Evolutionary conservation across 2,797 vertebrate genomes (phyloP).

Genomic region (Melanitta fusca): DNA sequence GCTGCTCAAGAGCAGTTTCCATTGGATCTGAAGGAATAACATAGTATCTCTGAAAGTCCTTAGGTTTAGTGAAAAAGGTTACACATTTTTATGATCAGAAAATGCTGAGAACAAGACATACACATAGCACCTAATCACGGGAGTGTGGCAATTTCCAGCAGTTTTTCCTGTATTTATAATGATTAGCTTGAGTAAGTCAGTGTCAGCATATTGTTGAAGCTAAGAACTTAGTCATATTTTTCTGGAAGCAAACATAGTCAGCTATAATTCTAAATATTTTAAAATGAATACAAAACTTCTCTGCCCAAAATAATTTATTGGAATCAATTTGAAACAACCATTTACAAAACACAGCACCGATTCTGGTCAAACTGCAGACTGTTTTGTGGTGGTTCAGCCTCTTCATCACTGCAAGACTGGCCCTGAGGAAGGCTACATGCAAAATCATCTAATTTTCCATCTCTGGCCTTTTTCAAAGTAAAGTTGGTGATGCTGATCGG

Average conservation of each 20-base stretch:
- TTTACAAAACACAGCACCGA: not conserved
- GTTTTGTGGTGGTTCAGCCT: not conserved
- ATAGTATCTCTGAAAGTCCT: not conserved
- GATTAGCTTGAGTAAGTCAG: not conserved
- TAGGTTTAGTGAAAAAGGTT: not conserved
- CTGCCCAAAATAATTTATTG: not conserved
- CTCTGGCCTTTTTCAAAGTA: not conserved
- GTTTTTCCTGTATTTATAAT: not conserved
- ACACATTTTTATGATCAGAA: not conserved
- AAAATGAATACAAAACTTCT: not conserved
- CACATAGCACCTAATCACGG: not conserved
- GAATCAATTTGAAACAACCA: not conserved
- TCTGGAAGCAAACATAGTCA: not conserved
- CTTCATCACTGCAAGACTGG: not conserved
- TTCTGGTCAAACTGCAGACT: not conserved
- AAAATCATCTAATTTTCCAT: not conserved
- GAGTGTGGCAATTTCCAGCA: not conserved
- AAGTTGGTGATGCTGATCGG: not conserved
- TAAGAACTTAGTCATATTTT: not conserved
- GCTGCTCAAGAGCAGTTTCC: not conserved
- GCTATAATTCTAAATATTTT: not conserved
- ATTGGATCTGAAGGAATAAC: not conserved
- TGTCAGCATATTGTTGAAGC: rapidly evolving
- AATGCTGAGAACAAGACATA: not conserved
- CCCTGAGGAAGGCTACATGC: not conserved